Percentiles rank a stretch among this genome's conserved stretches.
phyloP scores from a whole-genome alignment of 2,888 invertebrate species.

The Hyppa rectilinea region DNA sequence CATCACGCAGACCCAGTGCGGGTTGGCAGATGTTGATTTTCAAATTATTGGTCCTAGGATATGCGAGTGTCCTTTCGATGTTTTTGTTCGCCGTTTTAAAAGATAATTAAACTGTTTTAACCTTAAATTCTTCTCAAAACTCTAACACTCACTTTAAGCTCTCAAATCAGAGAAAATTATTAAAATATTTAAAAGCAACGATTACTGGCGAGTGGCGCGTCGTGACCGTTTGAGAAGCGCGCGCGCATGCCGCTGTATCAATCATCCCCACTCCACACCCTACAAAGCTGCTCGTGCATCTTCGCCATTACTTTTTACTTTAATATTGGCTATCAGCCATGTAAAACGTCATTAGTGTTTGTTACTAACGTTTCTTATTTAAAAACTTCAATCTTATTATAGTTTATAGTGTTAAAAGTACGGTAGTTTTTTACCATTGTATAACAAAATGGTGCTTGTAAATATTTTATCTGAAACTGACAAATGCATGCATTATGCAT shows the following conservation, averaged over 20 bases:
- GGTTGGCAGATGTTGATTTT: too few species aligned
- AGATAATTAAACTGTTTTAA: background rate
- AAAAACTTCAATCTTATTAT: background rate
- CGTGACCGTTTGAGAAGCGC: constrained; percentile 52
- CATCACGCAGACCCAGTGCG: too few species aligned
- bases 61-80: too few species aligned
- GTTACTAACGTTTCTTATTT: constrained; percentile 43
- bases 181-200: constrained; percentile 53
- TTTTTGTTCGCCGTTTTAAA: too few species aligned
- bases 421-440: constrained; percentile 7
- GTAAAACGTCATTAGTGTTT: constrained; percentile 57
- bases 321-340: constrained; percentile 55
- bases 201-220: constrained; percentile 48
- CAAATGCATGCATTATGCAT: background rate
- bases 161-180: constrained; percentile 43
- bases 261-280: constrained; percentile 68
- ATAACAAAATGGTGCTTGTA: background rate
- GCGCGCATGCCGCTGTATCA: constrained; percentile 61
- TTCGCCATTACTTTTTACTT: constrained; percentile 54
- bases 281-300: constrained; percentile 56
- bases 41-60: too few species aligned
- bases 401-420: constrained; percentile 10
- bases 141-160: constrained; percentile 7
- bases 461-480: constrained; percentile 27
- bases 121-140: background rate